Evolutionary conservation across 2,113 vertebrate genomes (phyloP).

Genomic region (Echinops telfairi): DNA sequence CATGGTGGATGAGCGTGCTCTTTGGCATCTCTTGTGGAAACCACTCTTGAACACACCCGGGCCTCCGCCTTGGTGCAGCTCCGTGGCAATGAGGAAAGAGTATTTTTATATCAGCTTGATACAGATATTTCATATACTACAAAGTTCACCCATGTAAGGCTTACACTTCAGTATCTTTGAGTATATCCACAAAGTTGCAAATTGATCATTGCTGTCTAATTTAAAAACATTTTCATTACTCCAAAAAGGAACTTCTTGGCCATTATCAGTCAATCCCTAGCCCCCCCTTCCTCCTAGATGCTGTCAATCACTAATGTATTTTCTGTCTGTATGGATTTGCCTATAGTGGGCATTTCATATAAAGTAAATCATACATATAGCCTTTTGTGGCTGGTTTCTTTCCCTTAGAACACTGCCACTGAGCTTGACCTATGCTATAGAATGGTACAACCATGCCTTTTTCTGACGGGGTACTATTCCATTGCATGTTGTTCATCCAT

Average conservation of each 20-base stretch:
- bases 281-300: no score
- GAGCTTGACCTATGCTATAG: background rate
- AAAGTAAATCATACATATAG: background rate
- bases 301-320: background rate
- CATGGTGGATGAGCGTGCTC: no score
- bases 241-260: background rate
- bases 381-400: background rate
- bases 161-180: conserved; percentile 1
- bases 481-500: no score
- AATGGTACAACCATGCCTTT: background rate
- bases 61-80: no score
- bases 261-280: background rate
- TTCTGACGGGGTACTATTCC: background rate
- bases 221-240: conserved; percentile 17
- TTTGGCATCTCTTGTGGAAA: no score
- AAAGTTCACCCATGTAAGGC: conserved; percentile 10
- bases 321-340: background rate
- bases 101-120: background rate
- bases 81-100: no score
- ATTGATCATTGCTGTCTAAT: background rate
- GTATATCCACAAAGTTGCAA: background rate
- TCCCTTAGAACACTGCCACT: background rate
- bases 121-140: background rate
- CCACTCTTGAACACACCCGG: no score
- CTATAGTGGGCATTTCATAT: background rate